Base-by-base conservation (phyloP, 2,888 invertebrate genomes). In the Aleiodes alternator region DNA sequence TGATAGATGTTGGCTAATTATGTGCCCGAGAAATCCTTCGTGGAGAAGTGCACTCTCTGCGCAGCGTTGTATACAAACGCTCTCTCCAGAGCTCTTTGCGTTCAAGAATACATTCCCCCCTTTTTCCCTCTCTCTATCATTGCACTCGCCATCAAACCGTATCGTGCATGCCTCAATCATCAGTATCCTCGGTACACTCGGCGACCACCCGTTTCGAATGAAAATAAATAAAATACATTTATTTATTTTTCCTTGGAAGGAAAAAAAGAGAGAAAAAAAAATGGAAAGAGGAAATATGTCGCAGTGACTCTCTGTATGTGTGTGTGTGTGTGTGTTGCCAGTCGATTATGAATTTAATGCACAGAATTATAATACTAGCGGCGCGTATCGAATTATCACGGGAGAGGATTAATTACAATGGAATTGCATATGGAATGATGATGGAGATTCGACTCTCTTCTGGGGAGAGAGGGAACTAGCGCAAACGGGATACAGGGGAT, bases 1-100 rank as follows among this genome's bases (percentile, higher is more conserved):
- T 89, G 89, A 89, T 89, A 89, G 88, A 89, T 89, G 89, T 88
- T 85, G 87, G 89, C 88, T 89, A 89, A 89, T 89, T 89, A 89
- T 86, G 88, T 87, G 86, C 83, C 85, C 86, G 86, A 86, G 87
- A 83, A 87, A 84, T 85, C 86, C 84, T 84, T 84, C 29, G 61
- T 53, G 51, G n/a, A 51, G 23, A 31, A n/a, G 29, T 51, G 84
- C 82, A 82, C 23, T 23, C 23, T 23, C 83, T 82, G 55, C 53
- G 64, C 61, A 23, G 55, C 70, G 61, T 79, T 79, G 83, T 84
- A 84, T 83, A 82, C 81, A 83, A 83, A 82, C 82, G 78, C 82
- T 80, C 73, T 34, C 53, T 57, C 23, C 23, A 23, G 78, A 69
- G 76, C 78, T 77, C 76, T 51, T 57, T 57, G 59, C 69, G 29